A percentile compares a stretch with the other conserved stretches of the same genome.
These are phyloP conservation scores for Toxotes jaculatrix DNA, from an alignment of 2,113 vertebrate genomes.

Conservation along the genomic window DNA sequence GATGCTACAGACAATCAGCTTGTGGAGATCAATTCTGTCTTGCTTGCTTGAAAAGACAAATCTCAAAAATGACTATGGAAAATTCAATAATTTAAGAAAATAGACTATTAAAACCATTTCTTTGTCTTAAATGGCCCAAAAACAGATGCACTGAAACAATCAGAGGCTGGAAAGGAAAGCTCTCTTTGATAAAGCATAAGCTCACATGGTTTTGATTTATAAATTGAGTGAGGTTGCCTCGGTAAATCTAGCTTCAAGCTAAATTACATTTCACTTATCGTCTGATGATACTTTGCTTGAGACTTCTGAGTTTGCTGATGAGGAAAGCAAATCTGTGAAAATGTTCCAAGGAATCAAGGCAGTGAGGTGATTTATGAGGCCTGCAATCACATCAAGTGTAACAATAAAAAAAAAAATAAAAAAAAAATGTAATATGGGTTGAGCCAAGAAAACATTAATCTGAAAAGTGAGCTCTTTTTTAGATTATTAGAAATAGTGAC, in stretches of 20 bases:
- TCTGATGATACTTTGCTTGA: background rate
- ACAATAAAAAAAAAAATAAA: conserved; percentile 2
- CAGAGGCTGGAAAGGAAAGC: conserved; percentile 10
- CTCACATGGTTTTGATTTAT: conserved; percentile 40
- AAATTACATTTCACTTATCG: conserved; percentile 38
- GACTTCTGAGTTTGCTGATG: conserved; percentile 9
- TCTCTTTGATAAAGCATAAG: conserved; percentile 29
- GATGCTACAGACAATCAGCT: background rate
- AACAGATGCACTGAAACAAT: conserved; percentile 39
- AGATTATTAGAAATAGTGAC: no score
- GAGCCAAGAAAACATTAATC: background rate
- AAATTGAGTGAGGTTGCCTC: conserved; percentile 10
- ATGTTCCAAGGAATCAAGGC: background rate
- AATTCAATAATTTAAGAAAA: conserved; percentile 41
- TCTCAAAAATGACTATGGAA: conserved; percentile 15
- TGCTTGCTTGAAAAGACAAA: conserved; percentile 1
- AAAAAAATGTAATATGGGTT: no score
- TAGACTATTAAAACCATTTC: conserved; percentile 19
- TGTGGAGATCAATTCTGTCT: background rate
- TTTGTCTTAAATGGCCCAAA: background rate
- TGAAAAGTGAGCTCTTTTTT: background rate
- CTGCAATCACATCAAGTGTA: background rate
- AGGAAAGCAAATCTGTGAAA: conserved; percentile 23
- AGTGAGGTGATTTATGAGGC: conserved; percentile 11
- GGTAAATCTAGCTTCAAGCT: conserved; percentile 20